Evolutionary conservation across 2,888 invertebrate genomes (phyloP).

Genomic region (Tricholauxania praeusta): DNA sequence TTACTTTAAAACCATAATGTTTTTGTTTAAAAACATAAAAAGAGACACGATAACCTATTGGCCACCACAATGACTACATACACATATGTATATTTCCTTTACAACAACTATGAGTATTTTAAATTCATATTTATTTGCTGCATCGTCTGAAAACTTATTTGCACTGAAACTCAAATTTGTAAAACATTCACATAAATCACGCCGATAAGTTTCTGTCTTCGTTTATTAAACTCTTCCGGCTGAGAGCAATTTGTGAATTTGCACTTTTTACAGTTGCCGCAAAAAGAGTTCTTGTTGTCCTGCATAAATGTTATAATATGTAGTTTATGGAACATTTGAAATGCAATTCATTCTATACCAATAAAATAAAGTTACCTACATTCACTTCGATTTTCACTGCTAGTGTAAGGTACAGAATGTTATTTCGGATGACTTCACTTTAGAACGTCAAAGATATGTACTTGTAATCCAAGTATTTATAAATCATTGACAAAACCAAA

Average conservation of each 20-base stretch:
- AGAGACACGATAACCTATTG: too few relatives aligned
- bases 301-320: not conserved
- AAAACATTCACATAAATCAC: constrained; percentile 44
- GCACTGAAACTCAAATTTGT: not conserved
- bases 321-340: not conserved
- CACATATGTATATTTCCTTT: too few relatives aligned
- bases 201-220: constrained; percentile 47
- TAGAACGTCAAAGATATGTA: too few relatives aligned
- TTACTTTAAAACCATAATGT: too few relatives aligned
- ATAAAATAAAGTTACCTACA: not conserved
- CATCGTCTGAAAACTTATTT: constrained; percentile 48
- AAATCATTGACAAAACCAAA: too few relatives aligned
- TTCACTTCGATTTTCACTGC: not conserved
- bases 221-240: constrained; percentile 43
- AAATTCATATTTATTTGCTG: too few relatives aligned
- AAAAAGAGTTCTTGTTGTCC: constrained; percentile 2
- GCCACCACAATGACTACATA: too few relatives aligned
- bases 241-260: constrained; percentile 6
- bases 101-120: too few relatives aligned
- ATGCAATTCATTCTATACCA: not conserved
- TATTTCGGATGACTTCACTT: too few relatives aligned
- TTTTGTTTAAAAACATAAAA: too few relatives aligned
- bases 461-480: too few relatives aligned
- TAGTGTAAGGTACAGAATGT: too few relatives aligned
- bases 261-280: not conserved